Conservation (phyloP, 2,888 invertebrate genomes). For the Ennomos quercinarius region DNA sequence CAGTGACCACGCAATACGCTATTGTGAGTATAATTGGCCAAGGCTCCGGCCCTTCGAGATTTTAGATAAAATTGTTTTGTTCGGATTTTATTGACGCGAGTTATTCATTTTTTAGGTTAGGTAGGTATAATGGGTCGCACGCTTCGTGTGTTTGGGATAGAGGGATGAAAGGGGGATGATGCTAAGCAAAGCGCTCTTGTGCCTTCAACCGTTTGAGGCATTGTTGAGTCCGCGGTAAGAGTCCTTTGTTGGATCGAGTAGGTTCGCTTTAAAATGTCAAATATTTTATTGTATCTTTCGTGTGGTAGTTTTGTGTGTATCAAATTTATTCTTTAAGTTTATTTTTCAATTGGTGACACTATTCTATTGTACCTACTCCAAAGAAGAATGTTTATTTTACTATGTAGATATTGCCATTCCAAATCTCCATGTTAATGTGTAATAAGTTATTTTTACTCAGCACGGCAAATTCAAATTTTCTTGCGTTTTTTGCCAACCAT, state of each 20-base stretch:
- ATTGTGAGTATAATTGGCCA: slow-evolving; percentile 64
- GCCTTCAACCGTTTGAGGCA: slow-evolving; percentile 30
- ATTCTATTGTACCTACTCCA: too few relatives aligned
- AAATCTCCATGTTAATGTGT: too few relatives aligned
- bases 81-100: slow-evolving; percentile 36
- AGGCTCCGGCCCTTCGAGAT: slow-evolving; percentile 57
- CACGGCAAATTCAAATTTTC: too few relatives aligned
- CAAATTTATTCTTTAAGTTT: slow-evolving; percentile 1
- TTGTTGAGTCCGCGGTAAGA: slow-evolving; percentile 31
- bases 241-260: slow-evolving; percentile 35
- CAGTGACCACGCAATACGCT: slow-evolving; percentile 59
- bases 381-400: too few relatives aligned
- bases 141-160: slow-evolving; percentile 38
- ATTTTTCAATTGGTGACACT: not conserved
- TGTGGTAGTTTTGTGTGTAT: slow-evolving; percentile 3
- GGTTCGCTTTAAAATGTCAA: slow-evolving; percentile 38
- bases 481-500: too few relatives aligned
- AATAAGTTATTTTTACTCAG: too few relatives aligned
- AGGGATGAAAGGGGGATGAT: slow-evolving; percentile 33
- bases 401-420: too few relatives aligned
- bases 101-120: slow-evolving; percentile 24
- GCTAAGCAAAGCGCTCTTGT: slow-evolving; percentile 35
- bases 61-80: slow-evolving; percentile 52
- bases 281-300: slow-evolving; percentile 25
- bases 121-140: slow-evolving; percentile 33